Base-by-base conservation (phyloP, 2,888 invertebrate genomes). In the Andrena praecox region DNA sequence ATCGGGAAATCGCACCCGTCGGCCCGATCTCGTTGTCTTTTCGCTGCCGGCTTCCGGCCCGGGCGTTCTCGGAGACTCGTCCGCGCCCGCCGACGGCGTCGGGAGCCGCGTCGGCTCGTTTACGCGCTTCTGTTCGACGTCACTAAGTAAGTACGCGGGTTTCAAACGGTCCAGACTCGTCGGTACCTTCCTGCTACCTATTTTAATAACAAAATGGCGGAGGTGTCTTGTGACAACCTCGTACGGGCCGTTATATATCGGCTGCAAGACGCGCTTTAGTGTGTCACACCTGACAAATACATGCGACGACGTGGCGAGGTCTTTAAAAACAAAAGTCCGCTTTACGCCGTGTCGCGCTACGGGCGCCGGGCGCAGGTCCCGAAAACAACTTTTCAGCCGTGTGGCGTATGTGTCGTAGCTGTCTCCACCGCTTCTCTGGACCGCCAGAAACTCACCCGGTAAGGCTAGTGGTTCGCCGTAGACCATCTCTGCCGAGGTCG, bases 381-480 rank as follows among this genome's bases (percentile, higher is more conserved):
- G 20, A 20, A 85, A 77, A 12, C 70, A 71, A 8, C 62, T 56
- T 0, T 76, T 70, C 5, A 86, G 69, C n/a, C 52, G 52, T 16
- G 75, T 24, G 1, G 78, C 42, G 70, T 82, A 87, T 7, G 56
- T 20, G 8, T 66, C 42, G 20, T 12, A 10, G 20, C 10, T 7
- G n/a, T 4, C 3, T 24, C 27, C 33, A 2, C 42, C 3, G 2
- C 0, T 33, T 29, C 64, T 48, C 8, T 42, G 52, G n/a, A 2
- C 27, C 29, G 52, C 7, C 27, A 89, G 79, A 64, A 90, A 88
- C 67, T 89, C 89, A 16, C 88, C 90, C 0, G 89, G 92, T 7
- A 94, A 48, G 2, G 89, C 83, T 5, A 93, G 67, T 0, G 84
- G 63, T 52, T 84, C 80, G 0, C 93, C 92, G 71, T 91, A 93